A percentile compares a stretch with the other conserved stretches of the same genome.
Conservation (phyloP, 1,140 invertebrate species). For the Lordiphosa mommai region DNA sequence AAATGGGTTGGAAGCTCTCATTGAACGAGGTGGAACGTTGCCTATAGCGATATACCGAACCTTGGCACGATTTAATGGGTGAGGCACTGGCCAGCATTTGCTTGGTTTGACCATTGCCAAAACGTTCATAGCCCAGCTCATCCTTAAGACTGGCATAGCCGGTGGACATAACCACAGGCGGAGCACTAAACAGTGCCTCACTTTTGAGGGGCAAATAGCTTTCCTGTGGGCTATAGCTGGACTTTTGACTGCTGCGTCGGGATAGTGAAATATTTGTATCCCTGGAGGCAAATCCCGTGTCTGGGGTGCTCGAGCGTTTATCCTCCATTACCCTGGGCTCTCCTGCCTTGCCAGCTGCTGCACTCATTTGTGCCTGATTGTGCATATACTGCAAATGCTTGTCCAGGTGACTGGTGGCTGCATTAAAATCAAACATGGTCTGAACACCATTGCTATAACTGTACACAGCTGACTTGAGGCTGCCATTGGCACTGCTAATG, state of each 20-base stretch:
- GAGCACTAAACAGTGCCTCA: conserved; percentile 48
- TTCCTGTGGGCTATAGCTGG: conserved; percentile 78
- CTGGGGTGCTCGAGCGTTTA: conserved; percentile 76
- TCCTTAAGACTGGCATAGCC: conserved; percentile 39
- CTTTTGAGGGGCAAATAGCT: conserved; percentile 69
- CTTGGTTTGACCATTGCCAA: conserved; percentile 59
- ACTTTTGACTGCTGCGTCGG: conserved; percentile 76
- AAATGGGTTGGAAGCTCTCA: conserved; percentile 75
- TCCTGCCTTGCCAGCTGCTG: conserved; percentile 7
- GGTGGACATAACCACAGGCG: conserved; percentile 42
- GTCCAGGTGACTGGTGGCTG: conserved; percentile 72
- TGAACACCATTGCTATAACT: conserved; percentile 75
- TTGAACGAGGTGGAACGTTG: conserved; percentile 79
- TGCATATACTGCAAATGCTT: conserved; percentile 77
- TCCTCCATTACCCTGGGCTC: conserved; percentile 49
- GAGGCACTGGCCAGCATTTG: conserved; percentile 64
- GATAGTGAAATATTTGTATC: conserved; percentile 77
- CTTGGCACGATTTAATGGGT: conserved; percentile 67
- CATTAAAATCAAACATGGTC: conserved; percentile 77
- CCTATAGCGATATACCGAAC: conserved; percentile 58
- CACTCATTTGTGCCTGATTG: conserved; percentile 58
- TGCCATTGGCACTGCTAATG: conserved; percentile 72
- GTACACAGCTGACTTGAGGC: conserved; percentile 71
- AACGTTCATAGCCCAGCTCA: conserved; percentile 52
- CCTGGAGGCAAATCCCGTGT: conserved; percentile 75